Base-by-base conservation (phyloP, 92 coral and sea anemone genomes). In the Desmophyllum pertusum region DNA sequence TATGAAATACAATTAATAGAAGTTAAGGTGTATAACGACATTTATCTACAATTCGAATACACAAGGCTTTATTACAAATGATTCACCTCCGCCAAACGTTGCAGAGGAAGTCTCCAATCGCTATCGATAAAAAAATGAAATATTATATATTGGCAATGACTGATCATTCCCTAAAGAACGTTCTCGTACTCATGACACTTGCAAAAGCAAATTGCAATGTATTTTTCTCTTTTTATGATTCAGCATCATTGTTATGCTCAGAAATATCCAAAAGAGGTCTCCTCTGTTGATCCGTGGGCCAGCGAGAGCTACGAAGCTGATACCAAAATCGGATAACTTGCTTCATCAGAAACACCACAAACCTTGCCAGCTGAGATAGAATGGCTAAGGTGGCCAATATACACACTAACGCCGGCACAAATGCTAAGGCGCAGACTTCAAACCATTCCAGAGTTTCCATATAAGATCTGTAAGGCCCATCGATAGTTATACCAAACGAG, bases 401-500 rank as follows among this genome's bases (percentile, higher is more conserved):
- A 18, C 66, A 37, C 29, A 78, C 27, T 25, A 85, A 15, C 10
- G 69, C 85, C 37, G 92, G 92, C 6, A 79, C 67, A 57, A 85
- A 73, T 10, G 85, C 83, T 46, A 89, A 55, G 27, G 86, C 74
- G 13, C 68, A 31, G 19, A 85, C 42, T 66, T 88, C 86, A 52
- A 84, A 45, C 85, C 87, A 78, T 14, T 79, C 43, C n/a, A 84
- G 52, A 38, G 51, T 75, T 46, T 63, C 76, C 15, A 89, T 46
- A 37, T 77, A 62, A 5, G 76, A 15, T 38, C 21, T 41, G 36
- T 4, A 13, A 2, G 85, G 71, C 17, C 81, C 89, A 23, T 30
- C 57, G 6, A 31, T 14, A 5, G 51, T 46, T 73, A 76, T 70
- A 17, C 88, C 88, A 64, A 52, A 79, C 25, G 88, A 62, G 10